Evolutionary conservation across 2,888 invertebrate genomes (phyloP).

Genomic region (Folsomia manolachei): DNA sequence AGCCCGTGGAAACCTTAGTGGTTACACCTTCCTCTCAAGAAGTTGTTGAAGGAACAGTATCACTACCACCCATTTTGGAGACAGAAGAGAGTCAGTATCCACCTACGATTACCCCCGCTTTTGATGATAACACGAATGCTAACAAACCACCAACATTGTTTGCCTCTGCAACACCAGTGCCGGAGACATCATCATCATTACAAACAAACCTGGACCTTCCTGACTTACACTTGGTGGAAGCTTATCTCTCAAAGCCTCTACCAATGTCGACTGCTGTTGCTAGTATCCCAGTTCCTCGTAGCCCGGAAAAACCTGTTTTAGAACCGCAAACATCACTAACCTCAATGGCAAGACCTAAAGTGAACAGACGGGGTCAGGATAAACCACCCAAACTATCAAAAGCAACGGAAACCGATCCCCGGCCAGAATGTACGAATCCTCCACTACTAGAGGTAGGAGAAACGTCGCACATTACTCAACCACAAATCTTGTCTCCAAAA

Average conservation of each 20-base stretch:
- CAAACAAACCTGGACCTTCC: neutral
- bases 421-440: constrained; percentile 13
- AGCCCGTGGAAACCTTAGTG: too few species aligned
- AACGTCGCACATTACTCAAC: neutral
- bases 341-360: neutral
- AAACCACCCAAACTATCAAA: constrained; percentile 29
- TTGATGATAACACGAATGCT: too few species aligned
- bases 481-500: neutral
- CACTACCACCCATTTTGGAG: neutral
- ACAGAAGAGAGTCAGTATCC: too few species aligned
- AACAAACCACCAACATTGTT: neutral
- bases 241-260: too few species aligned
- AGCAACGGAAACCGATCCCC: constrained; percentile 22
- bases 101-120: too few species aligned
- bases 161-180: neutral
- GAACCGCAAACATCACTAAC: constrained; percentile 8
- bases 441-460: constrained; percentile 8
- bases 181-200: neutral
- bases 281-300: constrained; percentile 34
- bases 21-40: neutral
- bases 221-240: too few species aligned
- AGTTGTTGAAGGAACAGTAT: neutral
- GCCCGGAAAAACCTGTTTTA: constrained; percentile 9
- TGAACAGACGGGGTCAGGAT: neutral
- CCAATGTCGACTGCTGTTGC: too few species aligned